These are phyloP conservation scores for Leptinotarsa tumamoca DNA, from an alignment of 2,888 invertebrate genomes.

Conservation along the genomic window DNA sequence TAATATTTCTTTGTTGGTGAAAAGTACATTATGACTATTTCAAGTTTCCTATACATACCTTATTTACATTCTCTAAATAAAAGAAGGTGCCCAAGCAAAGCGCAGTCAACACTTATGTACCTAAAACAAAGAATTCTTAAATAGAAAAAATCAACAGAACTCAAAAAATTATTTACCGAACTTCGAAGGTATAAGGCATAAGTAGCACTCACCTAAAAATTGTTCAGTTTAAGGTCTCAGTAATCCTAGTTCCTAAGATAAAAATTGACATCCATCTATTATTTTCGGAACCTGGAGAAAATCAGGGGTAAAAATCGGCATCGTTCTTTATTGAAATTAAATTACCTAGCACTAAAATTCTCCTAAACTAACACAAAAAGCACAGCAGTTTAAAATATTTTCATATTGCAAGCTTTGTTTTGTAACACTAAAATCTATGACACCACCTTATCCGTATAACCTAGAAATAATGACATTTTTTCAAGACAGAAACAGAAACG, in stretches of 20 bases:
- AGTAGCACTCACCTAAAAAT: slow-evolving; percentile 24
- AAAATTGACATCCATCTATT: slow-evolving; percentile 37
- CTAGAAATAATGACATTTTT: slow-evolving; percentile 42
- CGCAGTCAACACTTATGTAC: not conserved
- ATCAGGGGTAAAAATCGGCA: slow-evolving; percentile 16
- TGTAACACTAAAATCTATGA: slow-evolving; percentile 38
- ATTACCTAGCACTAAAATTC: slow-evolving; percentile 25
- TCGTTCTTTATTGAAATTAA: slow-evolving; percentile 5
- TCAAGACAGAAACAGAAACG: slow-evolving; percentile 19
- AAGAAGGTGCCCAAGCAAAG: slow-evolving; percentile 1
- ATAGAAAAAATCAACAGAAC: not conserved
- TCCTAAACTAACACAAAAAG: slow-evolving; percentile 25
- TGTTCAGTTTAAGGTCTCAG: slow-evolving; percentile 18
- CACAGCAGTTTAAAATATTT: slow-evolving; percentile 34
- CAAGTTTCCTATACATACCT: not conserved
- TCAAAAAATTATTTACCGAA: not conserved
- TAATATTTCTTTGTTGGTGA: not conserved
- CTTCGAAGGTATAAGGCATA: not conserved
- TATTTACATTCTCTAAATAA: slow-evolving; percentile 6
- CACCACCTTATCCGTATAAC: slow-evolving; percentile 45
- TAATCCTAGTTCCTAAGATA: slow-evolving; percentile 35
- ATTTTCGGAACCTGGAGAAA: slow-evolving; percentile 20
- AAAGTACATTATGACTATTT: not conserved
- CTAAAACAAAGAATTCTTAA: slow-evolving; percentile 4
- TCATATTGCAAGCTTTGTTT: slow-evolving; percentile 40